Evolutionary conservation across 2,113 vertebrate species (phyloP), one percentile per base, ranked within the genome.

Genomic region (Chaetorhynchus papuensis): DNA sequence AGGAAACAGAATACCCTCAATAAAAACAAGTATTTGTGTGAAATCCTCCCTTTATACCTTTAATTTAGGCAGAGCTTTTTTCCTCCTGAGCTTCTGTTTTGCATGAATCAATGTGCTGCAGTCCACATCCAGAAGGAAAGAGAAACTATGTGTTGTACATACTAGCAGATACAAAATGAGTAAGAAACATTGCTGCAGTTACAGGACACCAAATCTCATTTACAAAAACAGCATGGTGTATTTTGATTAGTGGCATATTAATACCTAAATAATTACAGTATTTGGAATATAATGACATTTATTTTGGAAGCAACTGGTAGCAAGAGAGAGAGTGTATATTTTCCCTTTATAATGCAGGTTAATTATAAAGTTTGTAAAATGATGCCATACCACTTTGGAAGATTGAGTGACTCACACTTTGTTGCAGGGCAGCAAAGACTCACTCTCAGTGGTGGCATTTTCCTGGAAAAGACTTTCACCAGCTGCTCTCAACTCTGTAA

Each of bases 21-120:
- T 59, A 90, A 91, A 90, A 95, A 81, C 64, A 93, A 84, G 24
- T 69, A 81, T 91, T 89, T 94, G 61, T 71, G 57, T 33, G 35
- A 85, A 96, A 80, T n/a, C 50, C 23, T 87, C 23, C 27, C 23
- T 94, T 85, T 89, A 74, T 91, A 50, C 45, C 27, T 74, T 65
- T 65, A 72, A 69, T 83, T 93, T 83, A 80, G 54, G 66, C 54
- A 84, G 20, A 87, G 65, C 2, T 85, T 87, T 85, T 87, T 91
- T 90, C 17, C 74, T 86, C 39, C 66, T 47, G 42, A 91, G 37
- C 45, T 93, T 90, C n/a, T 64, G 7, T 45, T 90, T 79, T 71
- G 3, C 15, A 10, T 45, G 47, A 52, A 84, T 49, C 69, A 41
- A 14, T 39, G n/a, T 69, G 41, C 35, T 76, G 71, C 53, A 64